phyloP scores from a whole-genome alignment of 2,113 vertebrate genomes.

The Brachyhypopomus occidentalis region DNA sequence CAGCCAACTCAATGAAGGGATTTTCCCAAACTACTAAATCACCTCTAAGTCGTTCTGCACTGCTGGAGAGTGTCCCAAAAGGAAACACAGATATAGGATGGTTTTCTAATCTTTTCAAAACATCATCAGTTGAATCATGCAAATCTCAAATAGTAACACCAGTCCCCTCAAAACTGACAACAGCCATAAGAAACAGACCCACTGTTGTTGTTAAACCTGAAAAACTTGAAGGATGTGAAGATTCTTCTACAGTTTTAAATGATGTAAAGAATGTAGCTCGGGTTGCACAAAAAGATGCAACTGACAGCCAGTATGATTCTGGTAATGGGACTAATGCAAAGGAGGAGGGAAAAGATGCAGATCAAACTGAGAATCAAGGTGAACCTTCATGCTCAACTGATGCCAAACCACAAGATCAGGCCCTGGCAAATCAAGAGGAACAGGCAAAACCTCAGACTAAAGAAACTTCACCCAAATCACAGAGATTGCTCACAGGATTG shows the following conservation, averaged over 20 bases:
- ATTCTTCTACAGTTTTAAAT: constrained; percentile 17
- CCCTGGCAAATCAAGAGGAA: constrained; percentile 20
- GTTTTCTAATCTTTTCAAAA: constrained; percentile 80
- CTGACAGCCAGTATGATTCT: constrained; percentile 18
- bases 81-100: constrained; percentile 74
- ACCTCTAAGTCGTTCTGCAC: constrained; percentile 60
- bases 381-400: constrained; percentile 37
- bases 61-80: constrained; percentile 72
- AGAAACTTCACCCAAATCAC: constrained; percentile 50
- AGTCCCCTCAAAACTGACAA: constrained; percentile 52
- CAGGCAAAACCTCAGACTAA: constrained; percentile 26
- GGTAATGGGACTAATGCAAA: neutral
- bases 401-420: constrained; percentile 40
- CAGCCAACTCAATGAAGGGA: constrained; percentile 43
- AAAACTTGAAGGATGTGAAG: constrained; percentile 18
- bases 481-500: constrained; percentile 66
- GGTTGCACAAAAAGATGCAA: neutral
- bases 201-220: constrained; percentile 43
- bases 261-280: neutral
- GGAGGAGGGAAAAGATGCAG: neutral
- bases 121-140: constrained; percentile 61
- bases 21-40: constrained; percentile 52
- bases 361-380: neutral
- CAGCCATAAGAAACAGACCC: constrained; percentile 51
- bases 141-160: constrained; percentile 45